Evolutionary conservation across 2,888 invertebrate genomes (phyloP).

Genomic region (Harpalus rubripes): DNA sequence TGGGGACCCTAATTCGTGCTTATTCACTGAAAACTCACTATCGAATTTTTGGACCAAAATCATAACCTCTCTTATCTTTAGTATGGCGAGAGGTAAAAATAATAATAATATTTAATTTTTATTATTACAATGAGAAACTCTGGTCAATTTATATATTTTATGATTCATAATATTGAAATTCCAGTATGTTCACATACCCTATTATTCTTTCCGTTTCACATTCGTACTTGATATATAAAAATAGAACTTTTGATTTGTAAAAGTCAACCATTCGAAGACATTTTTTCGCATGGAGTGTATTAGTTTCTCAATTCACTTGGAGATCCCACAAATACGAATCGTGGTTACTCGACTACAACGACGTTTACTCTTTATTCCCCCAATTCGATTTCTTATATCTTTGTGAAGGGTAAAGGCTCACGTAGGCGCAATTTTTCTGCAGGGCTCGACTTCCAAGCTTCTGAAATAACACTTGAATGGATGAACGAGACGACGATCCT

Average conservation of each 20-base stretch:
- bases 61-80: no score
- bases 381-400: conserved; percentile 6
- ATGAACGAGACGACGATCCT: not conserved
- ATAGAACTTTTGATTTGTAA: not conserved
- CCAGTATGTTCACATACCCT: no score
- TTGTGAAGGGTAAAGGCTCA: not conserved
- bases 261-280: not conserved
- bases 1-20: no score
- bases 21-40: no score
- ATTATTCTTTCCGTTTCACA: no score
- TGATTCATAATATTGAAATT: no score
- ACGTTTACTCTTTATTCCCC: not conserved
- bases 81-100: no score
- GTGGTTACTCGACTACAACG: not conserved
- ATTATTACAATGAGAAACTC: no score
- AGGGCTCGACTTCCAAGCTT: conserved; percentile 1
- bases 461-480: conserved; percentile 5
- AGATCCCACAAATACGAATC: not conserved
- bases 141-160: no score
- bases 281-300: not conserved
- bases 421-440: conserved; percentile 1
- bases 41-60: no score
- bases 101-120: no score
- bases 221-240: not conserved
- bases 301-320: not conserved